Base-by-base conservation (phyloP, 2,113 vertebrate species). In the Regulus satrapa region DNA sequence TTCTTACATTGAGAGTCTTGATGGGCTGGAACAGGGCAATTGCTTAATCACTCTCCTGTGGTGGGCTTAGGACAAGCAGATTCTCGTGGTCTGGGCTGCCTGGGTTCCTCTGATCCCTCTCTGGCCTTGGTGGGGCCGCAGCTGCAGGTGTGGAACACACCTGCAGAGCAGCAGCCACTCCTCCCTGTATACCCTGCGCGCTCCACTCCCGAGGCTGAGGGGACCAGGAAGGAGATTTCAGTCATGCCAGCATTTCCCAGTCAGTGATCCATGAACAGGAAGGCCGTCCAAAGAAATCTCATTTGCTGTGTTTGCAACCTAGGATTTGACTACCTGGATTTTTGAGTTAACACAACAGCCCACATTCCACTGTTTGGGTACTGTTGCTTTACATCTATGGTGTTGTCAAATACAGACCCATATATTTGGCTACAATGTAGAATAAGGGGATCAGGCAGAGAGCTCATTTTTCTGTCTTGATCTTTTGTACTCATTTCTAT, bases 161-260 rank as follows among this genome's bases (percentile, higher is more conserved):
- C 1, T 1, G 7, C 1, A 2, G 55, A 41, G 41, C 59, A 74
- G 68, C 59, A 92, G 32, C 29, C 32, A 13, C 17, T 71, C 45
- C 49, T 62, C 28, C 49, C 49, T 1, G 0, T 3, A 14, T 8
- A 9, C 18, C 21, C 69, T 3, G 2, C 9, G 31, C 29, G 25
- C 54, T 32, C 61, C 58, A 36, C 20, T 79, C 18, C 54, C 3
- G 5, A 56, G 80, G 69, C 58, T 61, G 29, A 61, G 36, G 21
- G n/a, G 13, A 36, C 31, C 3, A 3, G 51, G 15, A 36, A 6
- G 11, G 32, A 95, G 17, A 77, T 41, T 58, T 76, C 49, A 80
- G 58, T n/a, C 31, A 23, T 18, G 24, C 23, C 20, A 31, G 23
- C 10, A 7, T 23, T 56, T 73, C 21, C 56, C 51, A 69, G 41